Percentiles rank a stretch among this genome's conserved stretches.
Conservation (phyloP, 2,113 vertebrate genomes). For the Bos indicus region DNA sequence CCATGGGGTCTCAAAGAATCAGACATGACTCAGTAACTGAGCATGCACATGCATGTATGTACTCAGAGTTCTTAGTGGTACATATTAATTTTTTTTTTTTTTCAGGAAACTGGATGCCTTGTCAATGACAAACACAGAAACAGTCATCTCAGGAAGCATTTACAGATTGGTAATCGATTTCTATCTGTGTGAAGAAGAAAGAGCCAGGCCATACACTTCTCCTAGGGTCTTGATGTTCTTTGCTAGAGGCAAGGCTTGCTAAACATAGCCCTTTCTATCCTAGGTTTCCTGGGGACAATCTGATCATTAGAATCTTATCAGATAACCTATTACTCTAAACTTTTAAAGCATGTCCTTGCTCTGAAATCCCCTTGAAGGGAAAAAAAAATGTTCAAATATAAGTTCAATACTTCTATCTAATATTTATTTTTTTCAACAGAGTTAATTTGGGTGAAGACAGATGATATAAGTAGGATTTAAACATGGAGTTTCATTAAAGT, state of each 20-base stretch:
- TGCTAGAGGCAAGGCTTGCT: neutral
- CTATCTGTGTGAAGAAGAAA: neutral
- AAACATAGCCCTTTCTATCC: neutral
- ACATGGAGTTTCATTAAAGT: slow-evolving; percentile 3
- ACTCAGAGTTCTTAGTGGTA: neutral
- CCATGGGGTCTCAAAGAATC: neutral
- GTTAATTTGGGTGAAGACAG: neutral
- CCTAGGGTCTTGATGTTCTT: neutral
- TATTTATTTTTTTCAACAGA: slow-evolving; percentile 21
- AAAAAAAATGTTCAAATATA: slow-evolving; percentile 16
- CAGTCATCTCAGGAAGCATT: neutral
- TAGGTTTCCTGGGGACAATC: slow-evolving; percentile 28
- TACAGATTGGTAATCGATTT: neutral
- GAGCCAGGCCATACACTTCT: neutral
- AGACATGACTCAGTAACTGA: neutral
- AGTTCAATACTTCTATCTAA: neutral
- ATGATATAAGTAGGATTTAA: neutral
- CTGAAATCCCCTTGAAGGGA: slow-evolving; percentile 6
- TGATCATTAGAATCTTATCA: slow-evolving; percentile 34
- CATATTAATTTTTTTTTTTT: neutral
- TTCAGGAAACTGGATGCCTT: neutral
- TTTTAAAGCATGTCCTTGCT: slow-evolving; percentile 20
- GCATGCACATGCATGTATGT: accelerated
- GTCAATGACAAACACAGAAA: neutral
- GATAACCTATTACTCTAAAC: slow-evolving; percentile 14